Evolutionary conservation across 1,140 invertebrate species (phyloP), one percentile per base, ranked within the genome.

Genomic region (Lepidurus packardi): DNA sequence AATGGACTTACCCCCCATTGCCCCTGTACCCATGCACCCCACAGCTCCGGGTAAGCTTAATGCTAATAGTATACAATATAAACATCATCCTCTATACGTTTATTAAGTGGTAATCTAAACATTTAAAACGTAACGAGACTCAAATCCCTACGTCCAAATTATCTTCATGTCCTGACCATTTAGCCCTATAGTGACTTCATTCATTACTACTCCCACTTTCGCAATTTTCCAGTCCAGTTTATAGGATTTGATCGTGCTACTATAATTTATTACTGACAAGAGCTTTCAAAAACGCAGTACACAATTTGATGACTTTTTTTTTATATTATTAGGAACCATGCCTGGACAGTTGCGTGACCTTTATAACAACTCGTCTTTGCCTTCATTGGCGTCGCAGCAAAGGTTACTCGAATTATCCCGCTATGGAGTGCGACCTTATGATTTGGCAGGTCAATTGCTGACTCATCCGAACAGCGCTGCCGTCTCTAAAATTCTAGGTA

Each of bases 341-440:
- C 53, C 53, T n/a, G 53, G 53, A 16, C 53, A 65, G 53, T 65
- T 65, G 21, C 8, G 53, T 7, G 53, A 65, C 53, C 53, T 65
- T 65, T 65, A 65, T 7, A 65, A 65, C 21, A 65, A 65, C 53
- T 21, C 73, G 13, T 44, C 73, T 13, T 74, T 73, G 43, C 25
- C 78, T 43, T 73, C 78, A 5, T 43, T 74, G 6, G 78, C 78
- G 21, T 65, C 45, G 10, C 76, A 77, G 42, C 78, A 78, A 47
- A 74, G 78, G 13, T 45, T 78, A 6, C 43, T 78, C 16, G 78
- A 78, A 44, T 74, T 78, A 34, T 78, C 78, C 24, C 78, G 78
- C 44, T 78, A 78, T 45, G 65, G 73, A 10, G 73, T 78, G 43
- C 34, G 78, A 21, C 78, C 78, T n/a, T 78, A 78, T 45, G 78